Percentiles rank a stretch among this genome's conserved stretches.
phyloP scores from a whole-genome alignment of 2,888 invertebrate species.

The Acanthosepion pharaonis region DNA sequence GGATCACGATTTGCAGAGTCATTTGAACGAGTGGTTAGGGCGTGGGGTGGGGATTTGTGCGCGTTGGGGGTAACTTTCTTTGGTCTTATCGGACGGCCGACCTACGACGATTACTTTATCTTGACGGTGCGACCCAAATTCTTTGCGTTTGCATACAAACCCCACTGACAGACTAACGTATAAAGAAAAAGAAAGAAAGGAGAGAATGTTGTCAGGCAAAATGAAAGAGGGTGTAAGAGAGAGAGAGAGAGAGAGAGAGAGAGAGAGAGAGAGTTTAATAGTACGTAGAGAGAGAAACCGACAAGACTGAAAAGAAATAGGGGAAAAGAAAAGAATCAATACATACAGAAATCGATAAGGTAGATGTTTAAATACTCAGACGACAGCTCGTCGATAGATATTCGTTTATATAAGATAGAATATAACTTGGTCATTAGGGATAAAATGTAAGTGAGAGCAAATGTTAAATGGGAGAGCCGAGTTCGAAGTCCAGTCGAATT shows the following conservation, averaged over 20 bases:
- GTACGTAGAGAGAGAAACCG: too few relatives aligned
- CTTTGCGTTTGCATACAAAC: not conserved
- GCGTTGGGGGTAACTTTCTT: not conserved
- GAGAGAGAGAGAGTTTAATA: too few relatives aligned
- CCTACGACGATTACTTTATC: not conserved
- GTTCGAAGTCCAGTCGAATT: too few relatives aligned
- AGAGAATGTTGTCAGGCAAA: not conserved
- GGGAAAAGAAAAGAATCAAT: not conserved
- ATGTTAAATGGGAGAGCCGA: not conserved
- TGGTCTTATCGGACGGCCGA: not conserved
- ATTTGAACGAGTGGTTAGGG: not conserved
- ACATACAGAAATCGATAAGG: not conserved
- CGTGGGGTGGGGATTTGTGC: accelerated
- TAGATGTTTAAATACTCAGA: not conserved
- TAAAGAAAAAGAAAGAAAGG: not conserved
- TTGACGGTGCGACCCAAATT: not conserved
- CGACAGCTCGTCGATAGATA: not conserved
- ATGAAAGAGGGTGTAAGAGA: not conserved
- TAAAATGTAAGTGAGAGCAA: not conserved
- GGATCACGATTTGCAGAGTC: not conserved
- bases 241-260: not conserved
- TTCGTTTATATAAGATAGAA: not conserved
- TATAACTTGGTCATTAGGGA: not conserved
- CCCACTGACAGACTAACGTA: not conserved
- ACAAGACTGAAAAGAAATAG: too few relatives aligned